Base-by-base conservation (phyloP, 2,888 invertebrate species). In the Perizoma affinitatum region DNA sequence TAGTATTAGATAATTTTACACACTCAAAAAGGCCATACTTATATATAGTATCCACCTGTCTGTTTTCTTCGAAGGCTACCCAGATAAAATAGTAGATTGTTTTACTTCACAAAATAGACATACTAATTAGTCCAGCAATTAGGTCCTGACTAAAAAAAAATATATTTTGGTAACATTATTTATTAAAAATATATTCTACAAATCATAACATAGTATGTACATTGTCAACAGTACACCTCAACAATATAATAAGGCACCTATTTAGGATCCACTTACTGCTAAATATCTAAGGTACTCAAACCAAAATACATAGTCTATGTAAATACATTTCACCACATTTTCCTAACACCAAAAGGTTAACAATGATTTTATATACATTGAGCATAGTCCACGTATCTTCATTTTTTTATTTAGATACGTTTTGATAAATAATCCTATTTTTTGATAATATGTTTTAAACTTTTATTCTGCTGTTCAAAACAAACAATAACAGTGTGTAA, bases 171-270 rank as follows among this genome's bases (percentile, higher is more conserved):
- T 89, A 88, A 90, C 88, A 83, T 84, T 85, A 85, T 89, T 90
- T 90, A 89, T 84, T 86, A 66, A 87, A 22, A 87, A 90, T 88
- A 90, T 86, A 87, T 78, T 85, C 85, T 86, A 88, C 80, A 84
- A 84, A 77, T 88, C 85, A 86, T 89, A 90, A 91, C 89, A 87
- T 87, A 83, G 82, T 91, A 90, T 88, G 84, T 90, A 91, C 88
- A 89, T 79, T 83, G 78, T 84, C 79, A 88, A 88, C 88, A 89
- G 85, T 87, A 88, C 89, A 90, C 88, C 87, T 84, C 77, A 78
- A 82, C 80, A 84, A 80, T 79, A 83, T 73, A 80, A 83, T 84
- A 90, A 89, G 88, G 90, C 90, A 90, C 90, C 84, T 84, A 83
- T 80, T 51, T 76, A 68, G 66, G 66, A 66, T 66, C 61, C 57